Evolutionary conservation across 2,113 vertebrate genomes (phyloP), one percentile per base, ranked within the genome.

Genomic region (Nothobranchius kuhntae): DNA sequence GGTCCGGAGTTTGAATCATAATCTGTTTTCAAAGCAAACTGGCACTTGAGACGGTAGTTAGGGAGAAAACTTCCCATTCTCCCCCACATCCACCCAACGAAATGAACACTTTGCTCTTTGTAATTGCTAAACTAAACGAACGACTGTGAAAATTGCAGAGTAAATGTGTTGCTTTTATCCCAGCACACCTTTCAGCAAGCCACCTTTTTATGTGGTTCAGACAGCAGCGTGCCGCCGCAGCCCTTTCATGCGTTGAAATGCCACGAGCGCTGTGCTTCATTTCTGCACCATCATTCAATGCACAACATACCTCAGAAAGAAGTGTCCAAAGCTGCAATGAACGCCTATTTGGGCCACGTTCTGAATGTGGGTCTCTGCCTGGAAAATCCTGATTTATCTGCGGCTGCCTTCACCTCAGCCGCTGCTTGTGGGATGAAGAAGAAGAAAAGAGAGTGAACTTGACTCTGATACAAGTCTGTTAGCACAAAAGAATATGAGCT

Each of bases 401-500:
- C 11, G 42, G 68, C 53, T 45, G 58, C 68, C 55, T 57, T 67
- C 57, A 55, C 50, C 61, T 61, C 55, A 9, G 51, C 72, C 30
- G 17, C 2, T 21, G 36, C 73, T 63, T 63, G 59, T 7, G 7
- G 44, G 59, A 38, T 54, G 30, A 10, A 51, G 61, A 14, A 60
- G 44, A 45, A 64, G 38, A 68, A 53, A 17, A 47, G 67, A 59
- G 68, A 12, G 30, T 44, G 69, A 76, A 71, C 65, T 44, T 44
- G 68, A 58, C 78, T 78, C 69, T 81, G 76, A 62, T 60, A 50
- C 52, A 81, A 72, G 71, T 65, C 61, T 40, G 9, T 14, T 38
- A 56, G 24, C 62, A 70, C 64, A 70, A 79, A 77, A 76, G 63
- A 82, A 74, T 71, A 30, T 40, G 65, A 79, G 75, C 80, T 80